A percentile compares a stretch with the other conserved stretches of the same genome.
Conservation (phyloP, 2,797 vertebrate genomes). For the Varecia variegata region DNA sequence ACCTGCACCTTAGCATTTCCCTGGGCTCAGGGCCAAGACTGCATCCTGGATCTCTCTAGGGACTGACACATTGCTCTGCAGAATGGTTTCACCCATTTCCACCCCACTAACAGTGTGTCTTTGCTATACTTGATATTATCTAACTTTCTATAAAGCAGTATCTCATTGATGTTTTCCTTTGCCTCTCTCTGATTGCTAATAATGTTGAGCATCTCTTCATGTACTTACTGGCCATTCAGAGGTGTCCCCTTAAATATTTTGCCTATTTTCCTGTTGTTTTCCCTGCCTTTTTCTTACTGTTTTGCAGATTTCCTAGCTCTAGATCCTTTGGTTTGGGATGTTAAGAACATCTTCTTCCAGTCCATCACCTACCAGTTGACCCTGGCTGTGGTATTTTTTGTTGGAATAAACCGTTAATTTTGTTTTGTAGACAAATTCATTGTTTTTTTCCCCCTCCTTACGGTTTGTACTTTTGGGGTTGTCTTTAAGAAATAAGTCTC, state of each 20-base stretch:
- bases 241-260: not conserved
- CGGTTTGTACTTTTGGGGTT: not conserved
- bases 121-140: not conserved
- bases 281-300: not conserved
- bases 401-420: conserved; percentile 17
- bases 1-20: not conserved
- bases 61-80: not conserved
- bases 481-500: not conserved
- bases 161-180: not conserved
- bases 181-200: not conserved
- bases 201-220: not conserved
- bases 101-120: not conserved
- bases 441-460: not conserved
- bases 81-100: no score
- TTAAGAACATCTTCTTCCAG: not conserved
- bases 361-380: not conserved
- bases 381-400: not conserved
- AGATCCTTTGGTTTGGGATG: not conserved
- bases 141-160: not conserved
- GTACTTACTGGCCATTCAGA: not conserved
- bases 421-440: not conserved
- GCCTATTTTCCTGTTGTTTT: not conserved
- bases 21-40: not conserved
- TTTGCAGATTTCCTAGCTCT: not conserved
- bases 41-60: not conserved